Conservation (phyloP, 2,113 vertebrate species). For the Pituophis catenifer region DNA sequence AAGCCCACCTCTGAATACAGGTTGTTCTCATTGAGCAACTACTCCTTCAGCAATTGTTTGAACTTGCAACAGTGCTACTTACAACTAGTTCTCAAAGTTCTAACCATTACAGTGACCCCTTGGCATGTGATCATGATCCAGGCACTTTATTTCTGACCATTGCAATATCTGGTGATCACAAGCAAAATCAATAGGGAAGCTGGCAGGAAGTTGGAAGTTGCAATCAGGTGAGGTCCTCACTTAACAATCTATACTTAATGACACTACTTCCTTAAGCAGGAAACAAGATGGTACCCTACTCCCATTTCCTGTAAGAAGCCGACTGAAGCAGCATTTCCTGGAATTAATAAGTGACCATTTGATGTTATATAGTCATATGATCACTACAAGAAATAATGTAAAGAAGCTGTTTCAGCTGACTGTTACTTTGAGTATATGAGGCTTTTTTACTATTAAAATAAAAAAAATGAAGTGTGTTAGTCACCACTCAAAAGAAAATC, state of each 20-base stretch:
- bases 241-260: neutral
- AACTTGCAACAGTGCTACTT: neutral
- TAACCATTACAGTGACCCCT: neutral
- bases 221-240: neutral
- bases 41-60: neutral
- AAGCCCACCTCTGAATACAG: neutral
- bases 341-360: neutral
- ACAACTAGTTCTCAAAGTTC: neutral
- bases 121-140: neutral
- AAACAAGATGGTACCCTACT: neutral
- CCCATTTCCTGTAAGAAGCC: neutral
- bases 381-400: neutral
- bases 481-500: neutral
- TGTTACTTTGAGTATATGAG: neutral
- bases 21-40: neutral
- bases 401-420: neutral
- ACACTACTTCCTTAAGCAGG: neutral
- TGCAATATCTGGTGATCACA: neutral
- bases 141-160: neutral
- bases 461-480: neutral
- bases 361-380: neutral
- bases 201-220: neutral
- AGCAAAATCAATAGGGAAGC: neutral
- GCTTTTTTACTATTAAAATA: neutral
- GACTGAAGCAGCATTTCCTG: neutral